phyloP scores from a whole-genome alignment of 2,888 invertebrate genomes.

The Thyatira batis region DNA sequence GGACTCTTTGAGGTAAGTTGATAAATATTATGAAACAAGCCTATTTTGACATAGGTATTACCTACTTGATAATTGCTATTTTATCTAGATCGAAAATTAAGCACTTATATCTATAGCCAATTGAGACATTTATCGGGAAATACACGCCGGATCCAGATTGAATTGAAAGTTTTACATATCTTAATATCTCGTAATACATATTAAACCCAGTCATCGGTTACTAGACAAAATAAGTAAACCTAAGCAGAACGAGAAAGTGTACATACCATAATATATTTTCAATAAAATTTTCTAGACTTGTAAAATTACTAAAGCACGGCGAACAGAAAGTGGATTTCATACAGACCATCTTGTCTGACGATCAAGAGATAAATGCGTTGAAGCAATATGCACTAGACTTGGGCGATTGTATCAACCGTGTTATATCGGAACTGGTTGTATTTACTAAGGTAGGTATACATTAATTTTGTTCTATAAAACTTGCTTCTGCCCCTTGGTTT shows the following conservation, averaged over 20 bases:
- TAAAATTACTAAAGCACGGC: slow-evolving; percentile 44
- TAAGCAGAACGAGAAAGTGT: background rate
- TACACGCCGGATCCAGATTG: too few species aligned
- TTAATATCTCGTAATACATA: too few species aligned
- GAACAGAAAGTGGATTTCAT: slow-evolving; percentile 54
- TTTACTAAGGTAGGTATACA: slow-evolving; percentile 60
- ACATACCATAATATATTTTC: background rate
- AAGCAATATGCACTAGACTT: slow-evolving; percentile 51
- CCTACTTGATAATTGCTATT: too few species aligned
- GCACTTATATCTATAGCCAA: too few species aligned
- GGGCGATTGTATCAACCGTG: slow-evolving; percentile 34
- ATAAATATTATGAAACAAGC: too few species aligned
- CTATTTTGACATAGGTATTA: too few species aligned
- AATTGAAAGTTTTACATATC: too few species aligned
- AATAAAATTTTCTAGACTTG: slow-evolving; percentile 37
- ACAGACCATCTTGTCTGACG: slow-evolving; percentile 58
- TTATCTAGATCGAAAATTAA: too few species aligned
- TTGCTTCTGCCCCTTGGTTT: too few species aligned
- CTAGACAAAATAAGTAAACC: too few species aligned
- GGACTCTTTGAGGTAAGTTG: slow-evolving; percentile 55
- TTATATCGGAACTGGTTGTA: slow-evolving; percentile 55
- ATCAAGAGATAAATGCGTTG: slow-evolving; percentile 50
- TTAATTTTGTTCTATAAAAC: background rate
- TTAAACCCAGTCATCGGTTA: too few species aligned
- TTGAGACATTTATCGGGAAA: too few species aligned